phyloP scores from a whole-genome alignment of 2,797 vertebrate species.

The Brachymystax lenok region DNA sequence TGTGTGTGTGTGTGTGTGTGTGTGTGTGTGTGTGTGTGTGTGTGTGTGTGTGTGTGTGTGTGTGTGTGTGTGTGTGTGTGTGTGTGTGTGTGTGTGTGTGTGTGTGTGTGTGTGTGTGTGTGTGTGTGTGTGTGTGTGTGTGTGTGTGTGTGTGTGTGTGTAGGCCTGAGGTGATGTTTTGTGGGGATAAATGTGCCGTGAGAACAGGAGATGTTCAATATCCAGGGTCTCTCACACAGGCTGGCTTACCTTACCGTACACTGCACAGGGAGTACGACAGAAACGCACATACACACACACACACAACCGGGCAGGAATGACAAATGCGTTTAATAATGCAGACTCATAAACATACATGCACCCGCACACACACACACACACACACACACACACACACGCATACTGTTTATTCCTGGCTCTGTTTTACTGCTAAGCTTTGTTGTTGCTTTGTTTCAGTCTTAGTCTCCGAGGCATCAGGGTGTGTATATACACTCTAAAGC shows the following conservation, averaged over 20 bases:
- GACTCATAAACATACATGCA: conserved; percentile 32
- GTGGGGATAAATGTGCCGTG: neutral
- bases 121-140: neutral
- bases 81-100: neutral
- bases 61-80: neutral
- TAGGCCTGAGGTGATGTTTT: neutral
- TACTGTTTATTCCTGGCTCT: conserved; percentile 21
- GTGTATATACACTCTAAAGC: conserved; percentile 5
- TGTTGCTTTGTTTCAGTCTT: neutral
- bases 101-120: conserved; percentile 4
- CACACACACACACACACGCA: conserved; percentile 35
- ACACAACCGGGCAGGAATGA: conserved; percentile 60
- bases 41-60: neutral
- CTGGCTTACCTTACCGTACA: neutral
- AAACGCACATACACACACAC: conserved; percentile 17
- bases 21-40: neutral
- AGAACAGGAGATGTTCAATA: conserved; percentile 9
- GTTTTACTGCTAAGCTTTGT: neutral
- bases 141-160: neutral
- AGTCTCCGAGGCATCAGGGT: conserved; percentile 2
- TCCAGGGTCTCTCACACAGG: conserved; percentile 19
- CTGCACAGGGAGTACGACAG: neutral
- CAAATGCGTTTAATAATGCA: conserved; percentile 73
- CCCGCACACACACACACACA: conserved; percentile 15
- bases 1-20: neutral